phyloP scores from a whole-genome alignment of 2,797 vertebrate species.

The Tarsius wallacei region DNA sequence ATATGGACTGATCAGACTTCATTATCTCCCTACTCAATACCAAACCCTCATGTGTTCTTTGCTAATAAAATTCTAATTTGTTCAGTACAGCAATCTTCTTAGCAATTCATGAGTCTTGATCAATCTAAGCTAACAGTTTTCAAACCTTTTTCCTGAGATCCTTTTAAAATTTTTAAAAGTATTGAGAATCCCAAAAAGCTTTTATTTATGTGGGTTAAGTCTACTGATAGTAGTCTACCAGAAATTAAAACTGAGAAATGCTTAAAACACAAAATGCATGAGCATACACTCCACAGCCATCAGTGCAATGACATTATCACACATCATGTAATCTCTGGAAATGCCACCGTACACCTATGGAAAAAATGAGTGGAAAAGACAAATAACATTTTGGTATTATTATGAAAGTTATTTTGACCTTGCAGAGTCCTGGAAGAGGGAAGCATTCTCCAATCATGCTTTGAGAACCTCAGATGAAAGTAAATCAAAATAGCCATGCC shows the following conservation, averaged over 20 bases:
- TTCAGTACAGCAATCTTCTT: background rate
- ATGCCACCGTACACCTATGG: background rate
- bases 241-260: conserved; percentile 10
- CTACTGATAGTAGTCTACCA: background rate
- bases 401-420: background rate
- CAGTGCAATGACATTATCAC: background rate
- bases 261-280: background rate
- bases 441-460: background rate
- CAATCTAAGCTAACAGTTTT: background rate
- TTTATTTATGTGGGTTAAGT: background rate
- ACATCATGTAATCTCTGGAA: background rate
- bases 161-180: background rate
- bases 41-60: background rate
- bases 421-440: background rate
- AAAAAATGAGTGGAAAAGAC: background rate
- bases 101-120: background rate
- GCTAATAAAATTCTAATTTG: conserved; percentile 6
- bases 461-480: background rate
- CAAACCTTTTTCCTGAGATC: background rate
- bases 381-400: background rate
- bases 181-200: background rate
- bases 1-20: background rate
- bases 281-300: background rate
- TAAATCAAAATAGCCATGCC: background rate
- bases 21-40: background rate